Percentiles rank a stretch among this genome's conserved stretches.
Evolutionary conservation across 2,888 invertebrate genomes (phyloP).

Genomic region (Acanthosepion lycidas): DNA sequence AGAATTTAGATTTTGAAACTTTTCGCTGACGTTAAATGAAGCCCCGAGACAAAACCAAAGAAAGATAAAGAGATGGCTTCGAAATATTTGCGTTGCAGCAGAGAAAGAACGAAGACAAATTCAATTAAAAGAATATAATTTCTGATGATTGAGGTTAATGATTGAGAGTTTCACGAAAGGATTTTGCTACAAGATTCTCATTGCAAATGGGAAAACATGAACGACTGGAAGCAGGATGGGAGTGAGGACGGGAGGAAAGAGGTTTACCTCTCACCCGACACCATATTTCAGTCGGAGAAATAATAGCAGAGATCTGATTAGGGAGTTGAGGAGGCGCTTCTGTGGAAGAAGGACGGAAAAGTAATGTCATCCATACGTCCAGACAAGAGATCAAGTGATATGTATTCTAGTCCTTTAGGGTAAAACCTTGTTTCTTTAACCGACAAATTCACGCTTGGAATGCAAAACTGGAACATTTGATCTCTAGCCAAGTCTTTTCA

Average conservation of each 20-base stretch:
- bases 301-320: background rate
- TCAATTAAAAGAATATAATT: conserved; percentile 25
- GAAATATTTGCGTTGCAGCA: background rate
- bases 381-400: background rate
- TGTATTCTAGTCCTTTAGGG: background rate
- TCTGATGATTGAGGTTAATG: background rate
- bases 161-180: background rate
- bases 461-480: background rate
- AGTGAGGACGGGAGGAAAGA: background rate
- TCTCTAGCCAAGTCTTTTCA: background rate
- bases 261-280: background rate
- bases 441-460: background rate
- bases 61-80: background rate
- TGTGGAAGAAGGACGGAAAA: background rate
- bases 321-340: background rate
- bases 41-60: background rate
- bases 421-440: background rate
- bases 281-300: background rate
- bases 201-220: background rate
- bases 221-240: background rate
- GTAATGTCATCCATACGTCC: background rate
- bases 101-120: background rate
- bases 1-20: background rate
- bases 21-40: background rate
- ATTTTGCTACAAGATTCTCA: background rate